Evolutionary conservation across 1,140 invertebrate species (phyloP), one percentile per base, ranked within the genome.

Genomic region (Chrysomallon squamiferum): DNA sequence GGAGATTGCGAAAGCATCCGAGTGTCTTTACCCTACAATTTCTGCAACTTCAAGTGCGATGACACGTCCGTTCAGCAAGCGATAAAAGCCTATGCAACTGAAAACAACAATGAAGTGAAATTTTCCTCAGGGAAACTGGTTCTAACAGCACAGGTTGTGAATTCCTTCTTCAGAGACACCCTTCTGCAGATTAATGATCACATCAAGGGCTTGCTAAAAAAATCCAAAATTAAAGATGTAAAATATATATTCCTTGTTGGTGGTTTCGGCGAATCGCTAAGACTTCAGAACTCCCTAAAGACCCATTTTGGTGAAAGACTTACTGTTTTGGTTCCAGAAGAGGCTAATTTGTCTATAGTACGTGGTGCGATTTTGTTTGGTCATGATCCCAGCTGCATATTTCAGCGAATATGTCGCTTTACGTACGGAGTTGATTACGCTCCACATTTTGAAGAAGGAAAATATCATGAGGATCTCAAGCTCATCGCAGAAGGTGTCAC

Each of bases 391-490:
- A 85, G 85, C 49, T 81, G 88, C 0, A 87, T 90, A 33, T 86
- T 85, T 20, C 84, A 88, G 30, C 75, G 88, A 58, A 83, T 88
- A 61, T 87, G 88, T 35, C 82, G 88, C 25, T 85, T 88, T 66
- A 89, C 89, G 2, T 90, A 90, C 69, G 89, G 89, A 4, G 87
- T 90, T 3, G 89, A 88, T 3, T 87, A 89, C 7, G 84, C 90
- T 18, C 88, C 89, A 60, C 84, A 84, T 2, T 90, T 89, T 71
- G 79, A 87, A 45, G 73, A 76, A 32, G 57, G 85, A 2, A 87
- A 89, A 71, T 88, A 89, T n/a, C 68, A 77, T 66, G 86, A 87
- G 5, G 89, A 89, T 71, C 70, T 87, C 32, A 85, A 88, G 43
- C 79, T 86, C 4, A 83, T 76, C 33, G 81, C 87, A 49, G 88